Conservation (phyloP, 2,888 invertebrate genomes). For the Pyrgus malvae region DNA sequence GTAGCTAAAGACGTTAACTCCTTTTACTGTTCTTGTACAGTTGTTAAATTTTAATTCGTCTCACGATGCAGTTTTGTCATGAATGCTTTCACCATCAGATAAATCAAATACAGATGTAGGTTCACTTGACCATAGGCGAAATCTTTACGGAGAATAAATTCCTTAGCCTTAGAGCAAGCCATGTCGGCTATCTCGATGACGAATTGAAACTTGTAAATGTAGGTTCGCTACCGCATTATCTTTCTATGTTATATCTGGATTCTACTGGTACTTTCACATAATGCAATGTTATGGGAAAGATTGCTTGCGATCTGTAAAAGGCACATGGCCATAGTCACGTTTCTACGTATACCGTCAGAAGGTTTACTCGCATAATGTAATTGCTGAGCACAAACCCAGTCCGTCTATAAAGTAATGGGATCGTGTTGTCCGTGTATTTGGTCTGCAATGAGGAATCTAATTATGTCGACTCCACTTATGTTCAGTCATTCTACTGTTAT, state of each 20-base stretch:
- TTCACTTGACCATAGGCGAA: too few relatives aligned
- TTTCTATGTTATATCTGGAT: constrained; percentile 7
- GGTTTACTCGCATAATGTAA: constrained; percentile 14
- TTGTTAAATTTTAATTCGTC: too few relatives aligned
- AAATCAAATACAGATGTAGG: constrained; percentile 2
- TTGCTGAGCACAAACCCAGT: constrained; percentile 8
- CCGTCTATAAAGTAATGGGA: constrained; percentile 5
- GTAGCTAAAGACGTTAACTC: too few relatives aligned
- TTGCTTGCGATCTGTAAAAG: constrained; percentile 19
- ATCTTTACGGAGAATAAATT: not conserved
- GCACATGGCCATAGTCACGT: constrained; percentile 11
- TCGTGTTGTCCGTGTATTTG: not conserved
- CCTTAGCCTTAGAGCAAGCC: not conserved
- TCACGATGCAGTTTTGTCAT: not conserved
- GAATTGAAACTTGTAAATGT: constrained; percentile 9
- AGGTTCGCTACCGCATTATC: constrained; percentile 1
- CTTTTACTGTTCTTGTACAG: too few relatives aligned
- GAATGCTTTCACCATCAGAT: not conserved
- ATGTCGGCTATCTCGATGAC: constrained; percentile 5
- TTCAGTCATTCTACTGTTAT: too few relatives aligned
- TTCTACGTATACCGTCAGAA: constrained; percentile 9
- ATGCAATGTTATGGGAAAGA: constrained; percentile 25
- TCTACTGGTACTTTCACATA: constrained; percentile 14
- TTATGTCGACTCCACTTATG: not conserved
- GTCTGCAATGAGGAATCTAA: constrained; percentile 4